Conservation (phyloP, 2,888 invertebrate species). For the Hydroisotoma schaefferi region DNA sequence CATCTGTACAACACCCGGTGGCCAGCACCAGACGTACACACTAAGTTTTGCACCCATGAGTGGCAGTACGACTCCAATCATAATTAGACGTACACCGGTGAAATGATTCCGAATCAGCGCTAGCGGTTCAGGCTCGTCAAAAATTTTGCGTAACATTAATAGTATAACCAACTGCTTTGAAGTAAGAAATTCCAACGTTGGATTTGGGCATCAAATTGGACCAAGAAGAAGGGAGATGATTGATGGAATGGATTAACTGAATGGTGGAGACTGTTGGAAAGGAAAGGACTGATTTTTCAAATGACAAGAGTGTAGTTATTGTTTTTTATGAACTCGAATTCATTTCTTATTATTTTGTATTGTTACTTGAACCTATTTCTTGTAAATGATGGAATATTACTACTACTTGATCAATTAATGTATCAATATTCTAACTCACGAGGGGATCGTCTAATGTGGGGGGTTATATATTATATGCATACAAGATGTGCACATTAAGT, state of each 20-base stretch:
- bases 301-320: conserved; percentile 13
- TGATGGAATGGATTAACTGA: not conserved
- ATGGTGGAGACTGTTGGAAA: conserved; percentile 16
- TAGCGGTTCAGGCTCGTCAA: not conserved
- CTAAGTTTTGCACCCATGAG: conserved; percentile 46
- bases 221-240: conserved; percentile 4
- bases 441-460: too few species aligned
- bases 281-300: conserved; percentile 19
- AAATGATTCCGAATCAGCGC: conserved; percentile 14
- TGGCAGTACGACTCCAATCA: conserved; percentile 45
- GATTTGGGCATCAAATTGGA: not conserved
- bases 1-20: conserved; percentile 43
- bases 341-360: too few species aligned
- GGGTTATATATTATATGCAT: too few species aligned
- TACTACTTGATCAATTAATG: too few species aligned
- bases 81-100: conserved; percentile 43
- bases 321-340: too few species aligned
- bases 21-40: conserved; percentile 47
- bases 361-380: too few species aligned
- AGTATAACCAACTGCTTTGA: too few species aligned
- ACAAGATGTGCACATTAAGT: too few species aligned
- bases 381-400: too few species aligned
- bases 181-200: not conserved
- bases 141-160: not conserved
- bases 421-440: too few species aligned